Percentiles rank a stretch among this genome's conserved stretches.
Evolutionary conservation across 2,113 vertebrate genomes (phyloP).

Genomic region (Thunnus thynnus): DNA sequence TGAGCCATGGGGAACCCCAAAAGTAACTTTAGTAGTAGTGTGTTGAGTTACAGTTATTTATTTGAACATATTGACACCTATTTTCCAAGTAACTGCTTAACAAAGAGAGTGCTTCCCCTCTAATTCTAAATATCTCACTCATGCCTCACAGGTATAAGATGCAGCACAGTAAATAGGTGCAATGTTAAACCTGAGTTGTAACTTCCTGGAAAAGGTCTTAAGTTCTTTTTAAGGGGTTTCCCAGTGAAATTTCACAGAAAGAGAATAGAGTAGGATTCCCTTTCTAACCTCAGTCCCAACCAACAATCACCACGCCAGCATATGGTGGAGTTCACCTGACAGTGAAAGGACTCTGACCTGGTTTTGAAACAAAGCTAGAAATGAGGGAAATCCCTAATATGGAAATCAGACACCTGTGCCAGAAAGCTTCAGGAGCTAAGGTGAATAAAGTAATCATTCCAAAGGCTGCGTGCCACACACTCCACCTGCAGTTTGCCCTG

Average conservation of each 20-base stretch:
- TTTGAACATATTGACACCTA: too few relatives aligned
- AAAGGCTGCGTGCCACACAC: not conserved
- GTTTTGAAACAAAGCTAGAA: slow-evolving; percentile 37
- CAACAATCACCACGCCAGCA: not conserved
- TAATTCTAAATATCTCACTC: slow-evolving; percentile 24
- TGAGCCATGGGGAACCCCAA: too few relatives aligned
- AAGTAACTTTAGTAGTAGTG: too few relatives aligned
- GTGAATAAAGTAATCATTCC: slow-evolving; percentile 27
- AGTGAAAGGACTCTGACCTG: slow-evolving; percentile 31
- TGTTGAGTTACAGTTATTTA: too few relatives aligned
- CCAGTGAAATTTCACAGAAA: slow-evolving; percentile 35
- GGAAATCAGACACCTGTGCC: slow-evolving; percentile 52
- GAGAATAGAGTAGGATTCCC: slow-evolving; percentile 41
- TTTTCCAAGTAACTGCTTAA: too few relatives aligned
- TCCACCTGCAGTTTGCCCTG: slow-evolving; percentile 27
- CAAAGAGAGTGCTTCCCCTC: too few relatives aligned
- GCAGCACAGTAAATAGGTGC: not conserved
- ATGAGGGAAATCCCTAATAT: slow-evolving; percentile 72
- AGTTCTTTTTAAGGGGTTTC: slow-evolving; percentile 55
- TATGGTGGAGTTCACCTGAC: slow-evolving; percentile 26
- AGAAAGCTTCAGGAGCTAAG: slow-evolving; percentile 17
- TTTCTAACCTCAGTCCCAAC: slow-evolving; percentile 41
- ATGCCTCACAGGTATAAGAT: slow-evolving; percentile 40
- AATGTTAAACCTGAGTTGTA: not conserved
- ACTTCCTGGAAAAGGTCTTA: slow-evolving; percentile 51